A percentile compares a stretch with the other conserved stretches of the same genome.
phyloP scores from a whole-genome alignment of 2,113 vertebrate species.

The Xenopus tropicalis region UCB_Xtro_10.0 CM004443.2:135064501-135065000 shows the following conservation, averaged over 20 bases:
- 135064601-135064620: slow-evolving; percentile 70
- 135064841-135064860: slow-evolving; percentile 6
- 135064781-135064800: background rate
- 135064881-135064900: background rate
- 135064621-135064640: slow-evolving; percentile 57
- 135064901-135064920: background rate
- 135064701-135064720: slow-evolving; percentile 56
- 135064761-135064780: background rate
- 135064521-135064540: slow-evolving; percentile 84
- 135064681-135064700: slow-evolving; percentile 56
- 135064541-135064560: slow-evolving; percentile 75
- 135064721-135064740: slow-evolving; percentile 1
- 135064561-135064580: slow-evolving; percentile 79
- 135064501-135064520: slow-evolving; percentile 71
- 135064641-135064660: slow-evolving; percentile 56
- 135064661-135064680: slow-evolving; percentile 60
- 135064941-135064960: background rate
- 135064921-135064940: slow-evolving; percentile 3
- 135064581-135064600: slow-evolving; percentile 70
- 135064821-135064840: background rate
- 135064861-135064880: background rate
- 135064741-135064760: slow-evolving; percentile 41
- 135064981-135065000: slow-evolving; percentile 17
- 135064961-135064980: slow-evolving; percentile 6
- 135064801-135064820: background rate